Conservation (phyloP, 1,140 invertebrate species). For the Bacillus rossius region DNA sequence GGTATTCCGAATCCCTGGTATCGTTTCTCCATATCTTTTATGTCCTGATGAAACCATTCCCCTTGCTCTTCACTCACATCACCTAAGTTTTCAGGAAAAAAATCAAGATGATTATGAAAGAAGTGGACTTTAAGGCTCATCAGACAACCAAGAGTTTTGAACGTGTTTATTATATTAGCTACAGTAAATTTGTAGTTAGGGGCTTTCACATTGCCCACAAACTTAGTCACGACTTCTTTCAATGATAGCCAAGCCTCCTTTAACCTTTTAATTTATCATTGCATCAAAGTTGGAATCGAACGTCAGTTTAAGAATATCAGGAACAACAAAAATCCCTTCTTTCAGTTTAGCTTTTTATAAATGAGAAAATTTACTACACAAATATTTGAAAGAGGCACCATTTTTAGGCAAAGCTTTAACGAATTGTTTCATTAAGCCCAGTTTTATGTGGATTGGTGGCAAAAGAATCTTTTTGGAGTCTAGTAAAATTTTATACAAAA, state of each 20-base stretch:
- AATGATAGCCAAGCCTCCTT: conserved; percentile 3
- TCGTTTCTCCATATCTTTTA: conserved; percentile 29
- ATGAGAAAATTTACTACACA: conserved; percentile 19
- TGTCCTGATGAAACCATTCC: conserved; percentile 33
- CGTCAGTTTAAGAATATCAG: conserved; percentile 25
- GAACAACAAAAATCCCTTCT: conserved; percentile 26
- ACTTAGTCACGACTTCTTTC: conserved; percentile 11
- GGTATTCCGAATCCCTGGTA: conserved; percentile 32
- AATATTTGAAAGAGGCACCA: conserved; percentile 19
- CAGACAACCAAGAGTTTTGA: conserved; percentile 21
- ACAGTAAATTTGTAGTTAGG: conserved; percentile 27
- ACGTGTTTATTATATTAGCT: conserved; percentile 24
- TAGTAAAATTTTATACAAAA: conserved; percentile 20
- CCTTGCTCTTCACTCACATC: conserved; percentile 31
- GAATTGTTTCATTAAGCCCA: conserved; percentile 36
- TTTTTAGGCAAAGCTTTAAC: conserved; percentile 31
- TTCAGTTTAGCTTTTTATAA: conserved; percentile 26
- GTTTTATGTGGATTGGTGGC: conserved; percentile 36
- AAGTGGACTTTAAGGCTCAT: conserved; percentile 34
- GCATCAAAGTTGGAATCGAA: conserved; percentile 18
- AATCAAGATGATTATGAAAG: conserved; percentile 34
- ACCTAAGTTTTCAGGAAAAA: conserved; percentile 30
- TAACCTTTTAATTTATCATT: conserved; percentile 8
- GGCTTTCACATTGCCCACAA: conserved; percentile 27
- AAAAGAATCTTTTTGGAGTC: conserved; percentile 25